Percentiles rank a stretch among this genome's conserved stretches.
Conservation (phyloP, 2,113 vertebrate species). For the Hemicordylus capensis region DNA sequence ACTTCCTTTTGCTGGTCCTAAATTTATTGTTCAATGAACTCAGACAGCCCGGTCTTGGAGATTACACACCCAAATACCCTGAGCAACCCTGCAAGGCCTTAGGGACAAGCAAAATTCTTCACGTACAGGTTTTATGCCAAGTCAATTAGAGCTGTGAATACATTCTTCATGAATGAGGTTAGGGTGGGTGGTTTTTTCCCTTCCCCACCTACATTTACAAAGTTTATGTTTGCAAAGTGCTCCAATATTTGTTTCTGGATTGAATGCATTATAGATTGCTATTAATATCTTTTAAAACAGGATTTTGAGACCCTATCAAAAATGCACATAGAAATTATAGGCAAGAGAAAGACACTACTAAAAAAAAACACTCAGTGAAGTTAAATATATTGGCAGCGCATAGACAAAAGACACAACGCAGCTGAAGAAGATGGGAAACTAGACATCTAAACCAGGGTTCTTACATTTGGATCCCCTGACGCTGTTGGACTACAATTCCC, state of each 20-base stretch:
- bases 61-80: neutral
- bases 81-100: neutral
- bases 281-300: constrained; percentile 38
- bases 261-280: constrained; percentile 55
- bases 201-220: constrained; percentile 61
- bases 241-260: constrained; percentile 54
- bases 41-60: constrained; percentile 25
- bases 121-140: constrained; percentile 54
- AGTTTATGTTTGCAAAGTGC: constrained; percentile 56
- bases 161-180: constrained; percentile 69
- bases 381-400: no score
- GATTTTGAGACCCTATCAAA: constrained; percentile 13
- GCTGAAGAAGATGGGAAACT: no score
- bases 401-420: no score
- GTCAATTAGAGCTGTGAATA: constrained; percentile 58
- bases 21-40: constrained; percentile 1
- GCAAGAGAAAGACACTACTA: neutral
- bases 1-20: no score
- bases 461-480: no score
- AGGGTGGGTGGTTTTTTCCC: neutral
- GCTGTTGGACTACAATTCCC: no score
- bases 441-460: no score
- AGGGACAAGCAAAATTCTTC: constrained; percentile 3
- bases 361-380: neutral
- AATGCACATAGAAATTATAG: constrained; percentile 15